These are phyloP conservation scores for Xestia xanthographa DNA, from an alignment of 2,888 invertebrate genomes.

Conservation along the genomic window DNA sequence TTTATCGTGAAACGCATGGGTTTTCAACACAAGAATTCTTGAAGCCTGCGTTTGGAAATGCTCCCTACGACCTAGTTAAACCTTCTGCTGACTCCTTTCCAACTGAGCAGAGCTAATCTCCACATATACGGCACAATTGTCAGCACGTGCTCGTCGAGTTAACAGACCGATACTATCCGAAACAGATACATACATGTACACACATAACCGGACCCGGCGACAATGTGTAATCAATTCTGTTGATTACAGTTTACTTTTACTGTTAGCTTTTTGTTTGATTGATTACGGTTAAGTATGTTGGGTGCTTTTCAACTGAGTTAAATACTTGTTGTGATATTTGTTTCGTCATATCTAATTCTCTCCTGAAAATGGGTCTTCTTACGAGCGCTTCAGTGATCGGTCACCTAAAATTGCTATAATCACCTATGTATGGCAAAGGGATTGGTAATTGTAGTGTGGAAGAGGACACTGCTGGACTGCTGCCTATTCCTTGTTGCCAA, in stretches of 20 bases:
- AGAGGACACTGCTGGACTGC: not conserved
- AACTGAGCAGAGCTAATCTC: constrained; percentile 45
- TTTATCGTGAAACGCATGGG: not conserved
- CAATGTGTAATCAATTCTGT: constrained; percentile 50
- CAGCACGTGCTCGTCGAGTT: constrained; percentile 68
- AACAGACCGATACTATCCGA: constrained; percentile 52
- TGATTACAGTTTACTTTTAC: constrained; percentile 48
- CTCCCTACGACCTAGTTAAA: not conserved
- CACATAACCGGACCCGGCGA: constrained; percentile 31
- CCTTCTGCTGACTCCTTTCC: constrained; percentile 22
- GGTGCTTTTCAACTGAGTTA: constrained; percentile 7
- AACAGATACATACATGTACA: constrained; percentile 37
- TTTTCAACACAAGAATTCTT: not conserved
- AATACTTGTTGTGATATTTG: not conserved
- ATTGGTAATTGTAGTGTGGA: not conserved
- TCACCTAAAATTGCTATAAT: too few relatives aligned
- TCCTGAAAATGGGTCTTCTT: not conserved
- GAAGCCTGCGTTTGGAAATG: not conserved
- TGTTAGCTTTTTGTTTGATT: constrained; percentile 43
- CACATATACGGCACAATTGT: constrained; percentile 58
- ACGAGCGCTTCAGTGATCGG: not conserved
- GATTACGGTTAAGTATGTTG: constrained; percentile 1
- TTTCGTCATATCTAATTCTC: not conserved
- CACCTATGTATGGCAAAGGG: not conserved
- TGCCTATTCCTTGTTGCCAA: not conserved